These are phyloP conservation scores for Heptranchias perlo DNA, from an alignment of 2,113 vertebrate species.

Conservation along the genomic window DNA sequence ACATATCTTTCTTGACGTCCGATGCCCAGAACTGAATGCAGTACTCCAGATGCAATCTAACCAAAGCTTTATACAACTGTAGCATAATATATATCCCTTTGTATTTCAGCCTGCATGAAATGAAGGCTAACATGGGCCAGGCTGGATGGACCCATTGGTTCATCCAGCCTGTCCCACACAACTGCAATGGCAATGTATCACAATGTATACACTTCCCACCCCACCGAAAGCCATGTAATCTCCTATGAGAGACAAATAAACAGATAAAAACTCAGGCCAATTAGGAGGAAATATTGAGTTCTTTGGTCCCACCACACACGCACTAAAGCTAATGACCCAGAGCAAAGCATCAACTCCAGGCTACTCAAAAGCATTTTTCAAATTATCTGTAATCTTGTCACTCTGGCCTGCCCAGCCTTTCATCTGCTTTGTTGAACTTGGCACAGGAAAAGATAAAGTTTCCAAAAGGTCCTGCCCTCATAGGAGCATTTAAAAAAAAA, in stretches of 20 bases:
- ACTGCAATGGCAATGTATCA: background rate
- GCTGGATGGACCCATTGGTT: background rate
- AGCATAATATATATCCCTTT: background rate
- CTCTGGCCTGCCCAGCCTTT: background rate
- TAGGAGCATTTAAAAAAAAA: background rate
- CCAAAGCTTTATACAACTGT: background rate
- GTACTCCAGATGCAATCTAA: background rate
- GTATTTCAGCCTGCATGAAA: background rate
- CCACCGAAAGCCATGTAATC: background rate
- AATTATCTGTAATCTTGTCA: slow-evolving; percentile 15
- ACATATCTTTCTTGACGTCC: background rate
- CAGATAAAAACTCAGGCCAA: background rate
- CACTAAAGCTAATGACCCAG: background rate
- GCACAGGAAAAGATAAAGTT: slow-evolving; percentile 20
- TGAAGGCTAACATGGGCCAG: background rate
- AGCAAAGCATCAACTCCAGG: background rate
- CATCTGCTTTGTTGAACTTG: slow-evolving; percentile 10
- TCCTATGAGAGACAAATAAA: background rate
- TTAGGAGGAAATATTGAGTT: background rate
- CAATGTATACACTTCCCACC: background rate
- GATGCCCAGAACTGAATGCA: background rate
- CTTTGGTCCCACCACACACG: background rate
- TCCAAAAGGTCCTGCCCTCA: background rate
- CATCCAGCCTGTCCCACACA: background rate
- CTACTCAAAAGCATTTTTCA: background rate